Conservation (phyloP, 2,797 vertebrate species). For the Paedocypris micromegethes region DNA sequence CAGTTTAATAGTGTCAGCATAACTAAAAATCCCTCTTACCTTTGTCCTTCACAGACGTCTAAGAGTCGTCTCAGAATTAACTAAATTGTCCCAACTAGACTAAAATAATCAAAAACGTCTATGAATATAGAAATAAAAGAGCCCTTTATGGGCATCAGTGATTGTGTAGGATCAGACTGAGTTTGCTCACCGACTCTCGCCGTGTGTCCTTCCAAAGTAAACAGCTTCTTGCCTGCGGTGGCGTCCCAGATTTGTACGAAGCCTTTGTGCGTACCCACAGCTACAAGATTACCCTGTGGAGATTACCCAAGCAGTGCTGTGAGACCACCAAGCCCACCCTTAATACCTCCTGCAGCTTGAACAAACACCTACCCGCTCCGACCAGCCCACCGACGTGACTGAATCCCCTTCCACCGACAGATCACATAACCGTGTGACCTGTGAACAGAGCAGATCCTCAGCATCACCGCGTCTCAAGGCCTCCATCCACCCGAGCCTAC, state of each 20-base stretch:
- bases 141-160: no score
- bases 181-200: constrained; percentile 88
- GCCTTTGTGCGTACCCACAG: constrained; percentile 81
- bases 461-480: no score
- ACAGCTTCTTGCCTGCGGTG: constrained; percentile 92
- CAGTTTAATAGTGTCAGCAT: no score
- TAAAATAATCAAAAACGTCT: not conserved
- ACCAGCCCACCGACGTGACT: constrained; percentile 97
- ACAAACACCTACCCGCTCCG: constrained; percentile 80
- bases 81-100: no score
- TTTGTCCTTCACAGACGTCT: no score
- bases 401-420: constrained; percentile 97
- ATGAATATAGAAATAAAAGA: not conserved
- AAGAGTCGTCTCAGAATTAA: no score
- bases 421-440: constrained; percentile 96
- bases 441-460: constrained; percentile 9
- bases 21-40: no score
- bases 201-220: constrained; percentile 90
- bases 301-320: not conserved
- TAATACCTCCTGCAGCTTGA: constrained; percentile 22
- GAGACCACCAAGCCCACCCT: not conserved
- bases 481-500: constrained; percentile 55
- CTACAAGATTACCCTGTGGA: constrained; percentile 73
- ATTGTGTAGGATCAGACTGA: no score
- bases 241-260: constrained; percentile 96